Base-by-base conservation (phyloP, 2,797 vertebrate genomes). In the Cetoscarus ocellatus region DNA sequence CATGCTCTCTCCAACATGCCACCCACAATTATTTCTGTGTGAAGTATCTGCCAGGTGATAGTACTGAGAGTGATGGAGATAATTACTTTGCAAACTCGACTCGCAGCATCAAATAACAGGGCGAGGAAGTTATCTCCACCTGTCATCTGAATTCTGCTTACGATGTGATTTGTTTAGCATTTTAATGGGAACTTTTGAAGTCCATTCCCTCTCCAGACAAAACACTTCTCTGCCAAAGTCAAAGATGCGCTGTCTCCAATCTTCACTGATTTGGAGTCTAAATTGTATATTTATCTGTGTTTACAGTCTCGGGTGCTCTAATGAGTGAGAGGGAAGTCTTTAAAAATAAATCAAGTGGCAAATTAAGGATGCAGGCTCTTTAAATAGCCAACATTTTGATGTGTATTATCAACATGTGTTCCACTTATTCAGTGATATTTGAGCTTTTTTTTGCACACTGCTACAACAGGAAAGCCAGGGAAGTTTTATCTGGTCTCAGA, bases 31-130 rank as follows among this genome's bases (percentile, higher is more conserved):
- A 82, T 83, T 78, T 71, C 53, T 56, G 58, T 51, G 51, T 35
- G 17, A 75, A 75, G 64, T 40, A 67, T 72, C 67, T 76, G 69
- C 71, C 77, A 84, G 71, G 70, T 77, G 67, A 85, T 66, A 61
- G 50, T 61, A 75, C 57, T 18, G 47, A 61, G 67, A 71, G 62
- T 47, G 64, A 70, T 44, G 50, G 52, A 40, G 58, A 65, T 64
- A 85, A 84, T 81, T 87, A 85, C 40, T 73, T 56, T 79, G 66
- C 61, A 80, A 11, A 70, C 39, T 80, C 48, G 10, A 61, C 72
- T n/a, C 52, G 67, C 68, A 57, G 73, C 12, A 5, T 64, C 66
- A 40, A 39, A 70, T 27, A 62, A 73, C 14, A 58, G 8, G 50
- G 52, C 36, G 67, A 56, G 56, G 66, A 73, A 82, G 66, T 63